Evolutionary conservation across 35 echinoderm and acorn worm species (phyloP), one percentile per base, ranked within the genome.

Genomic region (Apostichopus japonicus): DNA sequence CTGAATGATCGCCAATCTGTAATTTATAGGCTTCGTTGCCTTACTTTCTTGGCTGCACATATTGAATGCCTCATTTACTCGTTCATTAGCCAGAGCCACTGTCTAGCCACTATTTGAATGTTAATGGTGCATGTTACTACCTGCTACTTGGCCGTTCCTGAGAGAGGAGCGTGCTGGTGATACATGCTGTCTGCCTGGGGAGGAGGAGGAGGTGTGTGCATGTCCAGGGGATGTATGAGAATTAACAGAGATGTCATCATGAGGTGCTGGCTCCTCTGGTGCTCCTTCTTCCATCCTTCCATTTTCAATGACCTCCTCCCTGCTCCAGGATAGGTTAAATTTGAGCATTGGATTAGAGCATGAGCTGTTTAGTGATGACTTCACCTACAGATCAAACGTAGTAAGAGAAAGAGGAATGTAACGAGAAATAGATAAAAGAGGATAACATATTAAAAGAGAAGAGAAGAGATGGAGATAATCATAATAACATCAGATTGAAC

Each of bases 261-360:
- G 56, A 71, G 57, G 19, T 71, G 63, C 21, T 62, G 21, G 54
- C 5, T 90, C 88, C 88, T 77, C 24, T 25, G 4, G 44, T 6
- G 78, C 88, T n/a, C 52, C 65, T 54, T 90, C 73, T 10, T 55
- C 86, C 57, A 62, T 27, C 27, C 27, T 78, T 16, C 88, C 88
- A 77, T 90, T 90, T 62, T 78, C 88, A 10, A 90, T 17, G 54
- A 62, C 73, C 13, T 90, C 88, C 33, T 90, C 88, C 15, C 73
- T 90, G 10, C 67, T 90, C 88, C 88, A 90, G n/a, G 65, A 77
- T 10, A 90, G 70, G 24, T 75, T 51, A 53, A 90, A 90, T 71
- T 78, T 90, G 1, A 90, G 88, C n/a, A 78, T 16, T 24, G 88
- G 88, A 78, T 90, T 90, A 44, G 53, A 62, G 63, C 56, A 87